These are phyloP conservation scores for Epinotia ramella DNA, from an alignment of 2,888 invertebrate species.

Conservation along the genomic window DNA sequence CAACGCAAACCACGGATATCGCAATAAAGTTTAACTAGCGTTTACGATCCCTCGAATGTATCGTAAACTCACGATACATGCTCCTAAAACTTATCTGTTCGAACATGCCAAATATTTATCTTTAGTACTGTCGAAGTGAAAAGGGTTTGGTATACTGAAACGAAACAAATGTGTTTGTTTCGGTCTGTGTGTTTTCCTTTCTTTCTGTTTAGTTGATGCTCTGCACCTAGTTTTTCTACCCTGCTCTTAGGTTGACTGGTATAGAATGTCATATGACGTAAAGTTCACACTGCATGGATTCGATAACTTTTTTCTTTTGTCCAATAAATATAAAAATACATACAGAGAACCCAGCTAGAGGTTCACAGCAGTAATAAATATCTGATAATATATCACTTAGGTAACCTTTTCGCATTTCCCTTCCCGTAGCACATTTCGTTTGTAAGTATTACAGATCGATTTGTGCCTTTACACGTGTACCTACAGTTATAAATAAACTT, in stretches of 20 bases:
- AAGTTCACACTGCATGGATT: no score
- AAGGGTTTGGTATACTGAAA: background rate
- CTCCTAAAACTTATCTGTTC: slow-evolving; percentile 30
- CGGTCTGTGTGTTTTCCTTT: no score
- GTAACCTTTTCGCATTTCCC: background rate
- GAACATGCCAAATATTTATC: slow-evolving; percentile 29
- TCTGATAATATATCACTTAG: background rate
- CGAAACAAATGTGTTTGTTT: no score
- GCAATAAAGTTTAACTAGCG: slow-evolving; percentile 40
- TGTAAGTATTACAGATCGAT: background rate
- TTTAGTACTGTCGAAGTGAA: slow-evolving; percentile 16
- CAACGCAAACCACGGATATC: slow-evolving; percentile 1
- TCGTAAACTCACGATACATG: slow-evolving; percentile 37
- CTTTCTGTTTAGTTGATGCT: no score
- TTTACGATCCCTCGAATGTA: slow-evolving; percentile 20
- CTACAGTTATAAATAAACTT: slow-evolving; percentile 36
- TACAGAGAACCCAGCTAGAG: background rate
- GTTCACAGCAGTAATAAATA: background rate
- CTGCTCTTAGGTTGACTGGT: no score
- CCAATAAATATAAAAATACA: no score
- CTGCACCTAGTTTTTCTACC: no score
- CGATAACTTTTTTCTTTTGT: no score
- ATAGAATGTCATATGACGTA: no score
- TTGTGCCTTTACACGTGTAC: slow-evolving; percentile 8
- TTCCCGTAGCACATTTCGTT: background rate